These are phyloP conservation scores for Hydrotaea cyrtoneurina DNA, from an alignment of 2,888 invertebrate species.

Conservation along the genomic window DNA sequence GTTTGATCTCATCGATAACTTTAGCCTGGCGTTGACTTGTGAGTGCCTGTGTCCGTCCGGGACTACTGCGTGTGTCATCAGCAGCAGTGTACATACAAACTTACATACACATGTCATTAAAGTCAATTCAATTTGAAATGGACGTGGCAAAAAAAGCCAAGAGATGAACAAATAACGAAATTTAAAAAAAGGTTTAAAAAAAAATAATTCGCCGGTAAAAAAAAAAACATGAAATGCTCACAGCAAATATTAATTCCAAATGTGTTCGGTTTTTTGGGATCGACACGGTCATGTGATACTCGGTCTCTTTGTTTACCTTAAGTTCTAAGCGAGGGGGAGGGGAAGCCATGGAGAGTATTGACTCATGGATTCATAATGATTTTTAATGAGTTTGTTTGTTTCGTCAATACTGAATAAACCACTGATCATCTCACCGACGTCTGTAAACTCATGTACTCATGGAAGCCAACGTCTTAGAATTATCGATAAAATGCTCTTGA, in stretches of 20 bases:
- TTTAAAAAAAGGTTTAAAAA: background rate
- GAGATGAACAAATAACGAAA: background rate
- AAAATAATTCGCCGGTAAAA: background rate
- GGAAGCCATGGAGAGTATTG: too few species aligned
- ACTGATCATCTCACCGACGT: too few species aligned
- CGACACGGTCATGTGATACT: background rate
- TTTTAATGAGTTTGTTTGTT: too few species aligned
- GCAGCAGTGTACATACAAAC: too few species aligned
- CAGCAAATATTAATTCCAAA: background rate
- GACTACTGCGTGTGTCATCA: background rate
- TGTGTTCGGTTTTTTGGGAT: background rate
- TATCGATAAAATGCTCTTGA: too few species aligned
- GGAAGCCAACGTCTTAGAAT: too few species aligned
- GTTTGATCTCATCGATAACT: constrained; percentile 3
- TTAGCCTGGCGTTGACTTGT: background rate
- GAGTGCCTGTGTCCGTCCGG: background rate
- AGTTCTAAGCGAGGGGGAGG: too few species aligned
- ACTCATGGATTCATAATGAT: too few species aligned
- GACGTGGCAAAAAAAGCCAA: background rate
- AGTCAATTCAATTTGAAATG: constrained; percentile 27
- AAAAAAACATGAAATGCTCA: background rate
- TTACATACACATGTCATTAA: constrained; percentile 25
- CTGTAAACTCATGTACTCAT: too few species aligned
- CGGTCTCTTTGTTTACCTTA: too few species aligned
- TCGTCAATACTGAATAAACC: too few species aligned